Evolutionary conservation across 1,140 invertebrate species (phyloP).

Genomic region (Copidosoma floridanum): DNA sequence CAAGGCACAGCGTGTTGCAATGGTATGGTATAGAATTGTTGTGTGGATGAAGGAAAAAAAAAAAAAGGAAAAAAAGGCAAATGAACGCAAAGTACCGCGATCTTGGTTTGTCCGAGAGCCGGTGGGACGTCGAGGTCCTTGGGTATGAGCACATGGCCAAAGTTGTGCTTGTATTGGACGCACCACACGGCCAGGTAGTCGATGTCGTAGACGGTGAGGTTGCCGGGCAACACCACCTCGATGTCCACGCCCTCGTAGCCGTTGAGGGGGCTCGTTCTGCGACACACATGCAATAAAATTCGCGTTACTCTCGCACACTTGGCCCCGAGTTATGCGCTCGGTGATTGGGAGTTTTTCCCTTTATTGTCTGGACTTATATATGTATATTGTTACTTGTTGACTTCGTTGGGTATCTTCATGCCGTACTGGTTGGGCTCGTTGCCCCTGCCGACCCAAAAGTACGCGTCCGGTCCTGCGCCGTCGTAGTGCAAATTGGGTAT

Average conservation of each 20-base stretch:
- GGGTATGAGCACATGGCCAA: constrained; percentile 86
- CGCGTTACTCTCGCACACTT: background rate
- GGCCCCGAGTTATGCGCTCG: no score
- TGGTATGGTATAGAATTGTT: background rate
- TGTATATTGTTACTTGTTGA: constrained; percentile 71
- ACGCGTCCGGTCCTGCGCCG: constrained; percentile 84
- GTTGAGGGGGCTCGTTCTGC: constrained; percentile 71
- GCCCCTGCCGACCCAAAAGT: constrained; percentile 91
- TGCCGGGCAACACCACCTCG: constrained; percentile 80
- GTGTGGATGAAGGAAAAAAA: background rate
- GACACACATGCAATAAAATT: constrained; percentile 4
- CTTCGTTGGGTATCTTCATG: constrained; percentile 85
- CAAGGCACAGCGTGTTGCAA: no score
- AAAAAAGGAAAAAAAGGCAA: background rate
- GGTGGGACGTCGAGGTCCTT: constrained; percentile 87
- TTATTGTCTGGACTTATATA: no score
- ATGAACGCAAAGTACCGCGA: constrained; percentile 67
- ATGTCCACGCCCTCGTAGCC: constrained; percentile 89
- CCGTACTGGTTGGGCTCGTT: constrained; percentile 77
- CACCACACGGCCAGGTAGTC: constrained; percentile 92
- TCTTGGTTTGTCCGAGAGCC: constrained; percentile 82
- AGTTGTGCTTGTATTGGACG: constrained; percentile 81
- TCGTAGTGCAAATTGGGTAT: constrained; percentile 92
- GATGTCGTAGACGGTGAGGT: constrained; percentile 85
- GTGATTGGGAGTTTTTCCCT: no score